Conservation (phyloP, 2,113 vertebrate genomes). For the Columbina picui region DNA sequence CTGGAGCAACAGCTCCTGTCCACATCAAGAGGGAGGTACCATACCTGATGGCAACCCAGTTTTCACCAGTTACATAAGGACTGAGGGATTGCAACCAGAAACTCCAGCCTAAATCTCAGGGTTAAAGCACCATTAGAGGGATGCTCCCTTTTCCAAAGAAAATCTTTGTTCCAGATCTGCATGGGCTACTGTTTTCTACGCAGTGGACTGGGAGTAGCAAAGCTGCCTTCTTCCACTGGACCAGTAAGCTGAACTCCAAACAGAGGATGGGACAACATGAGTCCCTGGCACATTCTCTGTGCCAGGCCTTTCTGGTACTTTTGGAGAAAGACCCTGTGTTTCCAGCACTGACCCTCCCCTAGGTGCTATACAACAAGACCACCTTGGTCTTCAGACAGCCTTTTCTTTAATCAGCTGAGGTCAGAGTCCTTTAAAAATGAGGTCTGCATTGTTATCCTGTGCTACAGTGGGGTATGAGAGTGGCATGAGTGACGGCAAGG, state of each 20-base stretch:
- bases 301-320: background rate
- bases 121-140: background rate
- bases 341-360: background rate
- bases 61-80: background rate
- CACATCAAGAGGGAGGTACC: background rate
- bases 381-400: background rate
- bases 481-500: background rate
- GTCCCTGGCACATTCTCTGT: background rate
- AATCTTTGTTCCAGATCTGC: background rate
- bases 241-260: background rate
- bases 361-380: background rate
- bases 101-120: background rate
- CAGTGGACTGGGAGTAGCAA: background rate
- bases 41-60: background rate
- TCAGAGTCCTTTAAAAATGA: background rate
- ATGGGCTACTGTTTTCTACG: accelerated
- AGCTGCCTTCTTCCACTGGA: background rate
- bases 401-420: background rate
- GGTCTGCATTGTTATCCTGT: accelerated
- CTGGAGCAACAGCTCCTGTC: background rate
- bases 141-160: background rate
- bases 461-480: accelerated
- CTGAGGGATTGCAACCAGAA: background rate
- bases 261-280: background rate
- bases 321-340: background rate